Evolutionary conservation across 2,797 vertebrate genomes (phyloP).

Genomic region (Brotula barbata): DNA sequence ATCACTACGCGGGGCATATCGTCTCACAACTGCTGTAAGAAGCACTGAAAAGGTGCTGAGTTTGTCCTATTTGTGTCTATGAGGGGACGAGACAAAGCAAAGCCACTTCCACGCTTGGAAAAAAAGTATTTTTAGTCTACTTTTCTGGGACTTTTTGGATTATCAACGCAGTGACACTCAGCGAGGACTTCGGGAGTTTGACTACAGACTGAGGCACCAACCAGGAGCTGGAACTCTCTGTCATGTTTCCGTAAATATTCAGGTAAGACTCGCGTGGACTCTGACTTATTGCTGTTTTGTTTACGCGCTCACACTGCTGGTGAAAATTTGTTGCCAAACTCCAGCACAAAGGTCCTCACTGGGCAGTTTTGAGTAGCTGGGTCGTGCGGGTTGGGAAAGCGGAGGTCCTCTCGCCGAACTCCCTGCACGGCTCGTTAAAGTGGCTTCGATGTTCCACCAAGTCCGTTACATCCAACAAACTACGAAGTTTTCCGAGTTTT

Average conservation of each 20-base stretch:
- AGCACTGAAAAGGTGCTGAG: background rate
- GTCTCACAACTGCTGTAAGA: conserved; percentile 8
- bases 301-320: background rate
- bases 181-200: conserved; percentile 6
- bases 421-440: background rate
- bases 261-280: background rate
- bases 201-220: background rate
- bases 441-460: background rate
- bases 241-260: background rate
- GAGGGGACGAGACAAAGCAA: rapidly evolving
- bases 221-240: conserved; percentile 1
- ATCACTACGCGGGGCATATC: conserved; percentile 52
- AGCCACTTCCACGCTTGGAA: background rate
- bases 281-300: rapidly evolving
- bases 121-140: background rate
- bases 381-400: background rate
- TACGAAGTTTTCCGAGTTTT: background rate
- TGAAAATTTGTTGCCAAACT: background rate
- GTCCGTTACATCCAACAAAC: background rate
- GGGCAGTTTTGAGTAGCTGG: conserved; percentile 29
- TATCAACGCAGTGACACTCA: conserved; percentile 9
- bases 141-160: conserved; percentile 11
- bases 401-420: background rate
- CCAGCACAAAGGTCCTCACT: conserved; percentile 38
- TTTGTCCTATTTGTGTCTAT: background rate